Evolutionary conservation across 2,888 invertebrate species (phyloP).

Genomic region (Meteorus colon): DNA sequence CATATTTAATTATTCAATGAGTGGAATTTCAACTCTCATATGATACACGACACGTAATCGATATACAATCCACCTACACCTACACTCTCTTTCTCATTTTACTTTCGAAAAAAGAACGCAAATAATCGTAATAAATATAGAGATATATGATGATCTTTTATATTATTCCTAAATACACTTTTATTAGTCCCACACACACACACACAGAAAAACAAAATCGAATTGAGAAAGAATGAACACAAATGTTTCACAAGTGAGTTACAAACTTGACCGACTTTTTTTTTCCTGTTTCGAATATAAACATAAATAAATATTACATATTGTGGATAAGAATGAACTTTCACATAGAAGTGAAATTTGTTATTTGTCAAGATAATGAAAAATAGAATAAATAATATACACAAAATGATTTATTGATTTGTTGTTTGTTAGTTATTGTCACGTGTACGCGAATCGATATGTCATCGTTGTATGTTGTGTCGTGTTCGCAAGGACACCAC

Average conservation of each 20-base stretch:
- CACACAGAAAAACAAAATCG: too few species aligned
- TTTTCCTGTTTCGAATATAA: neutral
- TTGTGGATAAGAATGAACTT: neutral
- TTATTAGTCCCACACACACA: neutral
- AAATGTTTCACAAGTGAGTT: neutral
- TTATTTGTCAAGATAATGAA: neutral
- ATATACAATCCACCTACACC: slow-evolving; percentile 29
- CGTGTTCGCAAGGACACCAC: slow-evolving; percentile 28
- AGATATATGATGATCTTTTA: neutral
- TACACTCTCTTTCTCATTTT: slow-evolving; percentile 9
- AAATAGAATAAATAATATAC: slow-evolving; percentile 16
- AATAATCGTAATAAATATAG: neutral
- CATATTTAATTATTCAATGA: neutral
- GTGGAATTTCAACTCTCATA: neutral
- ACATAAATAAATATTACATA: neutral
- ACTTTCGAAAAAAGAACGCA: slow-evolving; percentile 12
- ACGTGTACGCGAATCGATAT: slow-evolving; percentile 2
- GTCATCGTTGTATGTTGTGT: neutral
- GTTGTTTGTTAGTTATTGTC: neutral
- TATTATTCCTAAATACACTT: neutral
- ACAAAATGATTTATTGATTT: neutral
- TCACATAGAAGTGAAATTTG: neutral
- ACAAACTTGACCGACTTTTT: slow-evolving; percentile 9
- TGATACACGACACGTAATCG: slow-evolving; percentile 18
- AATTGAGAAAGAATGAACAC: neutral